Evolutionary conservation across 2,888 invertebrate species (phyloP), one percentile per base, ranked within the genome.

Genomic region (Cordilura impudica): DNA sequence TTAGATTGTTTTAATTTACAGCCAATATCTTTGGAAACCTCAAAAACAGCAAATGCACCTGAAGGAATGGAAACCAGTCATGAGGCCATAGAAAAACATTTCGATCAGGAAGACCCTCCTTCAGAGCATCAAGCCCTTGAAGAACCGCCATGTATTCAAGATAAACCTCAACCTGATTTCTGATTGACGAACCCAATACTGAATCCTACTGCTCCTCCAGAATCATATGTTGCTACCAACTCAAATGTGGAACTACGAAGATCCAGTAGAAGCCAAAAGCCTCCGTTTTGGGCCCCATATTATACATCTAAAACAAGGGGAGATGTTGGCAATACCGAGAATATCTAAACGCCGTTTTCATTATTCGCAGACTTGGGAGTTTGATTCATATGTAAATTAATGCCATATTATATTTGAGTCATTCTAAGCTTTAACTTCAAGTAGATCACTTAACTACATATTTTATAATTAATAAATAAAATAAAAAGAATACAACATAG

Each of bases 291-390:
- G 56, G 29, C 56, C 8, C 56, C 29, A 31, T 35, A 19, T 39
- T 67, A 26, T 10, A 51, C 23, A 12, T 21, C 23, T 51, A 51
- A 51, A 51, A 51, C 23, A 23, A 51, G n/a, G 49, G 49, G 49
- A 51, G 49, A 51, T 51, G 49, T 51, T 51, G n/a, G n/a, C n/a
- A n/a, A n/a, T n/a, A n/a, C n/a, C n/a, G n/a, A n/a, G n/a, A n/a
- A n/a, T n/a, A n/a, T n/a, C n/a, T n/a, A n/a, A n/a, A n/a, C n/a
- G n/a, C n/a, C n/a, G n/a, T n/a, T n/a, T n/a, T n/a, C n/a, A n/a
- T n/a, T n/a, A n/a, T n/a, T n/a, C n/a, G n/a, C n/a, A n/a, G n/a
- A n/a, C n/a, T n/a, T n/a, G n/a, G n/a, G n/a, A n/a, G n/a, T n/a
- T n/a, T n/a, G n/a, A n/a, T n/a, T n/a, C n/a, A n/a, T n/a, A n/a